These are phyloP conservation scores for Chaetodon auriga DNA, from an alignment of 2,113 vertebrate species.

Conservation along the genomic window DNA sequence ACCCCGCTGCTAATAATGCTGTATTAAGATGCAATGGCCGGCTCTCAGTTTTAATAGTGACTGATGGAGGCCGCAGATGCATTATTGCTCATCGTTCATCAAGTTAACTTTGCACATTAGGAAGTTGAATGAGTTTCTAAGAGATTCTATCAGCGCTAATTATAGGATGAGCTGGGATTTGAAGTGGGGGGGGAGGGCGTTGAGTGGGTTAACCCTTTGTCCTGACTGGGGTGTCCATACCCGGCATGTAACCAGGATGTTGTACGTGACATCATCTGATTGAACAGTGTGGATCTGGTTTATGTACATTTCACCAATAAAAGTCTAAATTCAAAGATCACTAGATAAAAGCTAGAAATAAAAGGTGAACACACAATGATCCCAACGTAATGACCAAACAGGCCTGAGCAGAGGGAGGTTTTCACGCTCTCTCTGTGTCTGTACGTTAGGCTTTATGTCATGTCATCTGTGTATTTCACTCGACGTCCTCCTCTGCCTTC, in stretches of 20 bases:
- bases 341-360: not conserved
- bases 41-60: conserved; percentile 72
- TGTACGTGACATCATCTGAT: conserved; percentile 1
- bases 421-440: not conserved
- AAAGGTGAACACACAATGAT: not conserved
- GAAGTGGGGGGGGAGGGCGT: not conserved
- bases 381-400: conserved; percentile 7
- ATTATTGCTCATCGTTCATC: conserved; percentile 72
- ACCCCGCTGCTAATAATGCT: conserved; percentile 59
- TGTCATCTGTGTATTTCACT: conserved; percentile 14
- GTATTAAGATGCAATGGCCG: conserved; percentile 71
- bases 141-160: conserved; percentile 74
- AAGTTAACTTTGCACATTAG: conserved; percentile 77
- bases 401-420: not conserved
- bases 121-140: conserved; percentile 72
- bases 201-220: conserved; percentile 26
- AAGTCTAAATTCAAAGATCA: not conserved
- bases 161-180: conserved; percentile 60
- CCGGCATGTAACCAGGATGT: conserved; percentile 1
- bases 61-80: conserved; percentile 66
- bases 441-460: not conserved
- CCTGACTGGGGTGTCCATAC: not conserved
- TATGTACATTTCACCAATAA: not conserved
- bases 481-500: conserved; percentile 27
- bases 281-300: not conserved